These are phyloP conservation scores for Meloidogyne exigua DNA, from an alignment of 1,140 invertebrate species.

Conservation along the genomic window DNA sequence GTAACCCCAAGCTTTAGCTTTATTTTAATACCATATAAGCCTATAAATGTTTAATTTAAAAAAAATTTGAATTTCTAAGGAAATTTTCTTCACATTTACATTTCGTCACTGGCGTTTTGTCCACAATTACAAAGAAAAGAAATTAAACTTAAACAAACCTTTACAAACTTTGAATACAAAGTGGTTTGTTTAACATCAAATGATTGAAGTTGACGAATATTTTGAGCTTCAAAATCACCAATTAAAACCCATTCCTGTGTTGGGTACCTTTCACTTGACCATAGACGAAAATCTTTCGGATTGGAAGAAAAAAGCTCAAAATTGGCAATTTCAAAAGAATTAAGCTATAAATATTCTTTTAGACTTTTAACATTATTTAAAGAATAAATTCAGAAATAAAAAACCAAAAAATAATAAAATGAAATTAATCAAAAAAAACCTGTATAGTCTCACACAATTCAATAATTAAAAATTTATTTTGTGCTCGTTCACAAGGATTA, in stretches of 20 bases:
- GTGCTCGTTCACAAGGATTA: constrained; percentile 82
- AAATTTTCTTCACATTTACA: too few species aligned
- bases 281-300: constrained; percentile 79
- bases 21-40: too few species aligned
- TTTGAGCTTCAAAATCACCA: constrained; percentile 81
- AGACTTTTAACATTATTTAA: constrained; percentile 5
- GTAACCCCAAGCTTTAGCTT: too few species aligned
- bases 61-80: too few species aligned
- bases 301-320: constrained; percentile 96
- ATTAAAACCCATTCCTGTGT: constrained; percentile 85
- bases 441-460: constrained; percentile 96
- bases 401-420: constrained; percentile 2
- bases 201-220: constrained; percentile 81
- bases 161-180: constrained; percentile 87
- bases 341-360: constrained; percentile 46
- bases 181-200: constrained; percentile 75
- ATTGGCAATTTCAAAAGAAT: constrained; percentile 85
- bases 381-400: constrained; percentile 27
- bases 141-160: constrained; percentile 55
- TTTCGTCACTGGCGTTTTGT: too few species aligned
- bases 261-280: constrained; percentile 84
- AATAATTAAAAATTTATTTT: constrained; percentile 85
- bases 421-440: constrained; percentile 66
- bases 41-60: too few species aligned
- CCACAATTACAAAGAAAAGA: too few species aligned